phyloP scores from a whole-genome alignment of 53 echinoderm and acorn worm genomes.

The Arbacia lixula region DNA sequence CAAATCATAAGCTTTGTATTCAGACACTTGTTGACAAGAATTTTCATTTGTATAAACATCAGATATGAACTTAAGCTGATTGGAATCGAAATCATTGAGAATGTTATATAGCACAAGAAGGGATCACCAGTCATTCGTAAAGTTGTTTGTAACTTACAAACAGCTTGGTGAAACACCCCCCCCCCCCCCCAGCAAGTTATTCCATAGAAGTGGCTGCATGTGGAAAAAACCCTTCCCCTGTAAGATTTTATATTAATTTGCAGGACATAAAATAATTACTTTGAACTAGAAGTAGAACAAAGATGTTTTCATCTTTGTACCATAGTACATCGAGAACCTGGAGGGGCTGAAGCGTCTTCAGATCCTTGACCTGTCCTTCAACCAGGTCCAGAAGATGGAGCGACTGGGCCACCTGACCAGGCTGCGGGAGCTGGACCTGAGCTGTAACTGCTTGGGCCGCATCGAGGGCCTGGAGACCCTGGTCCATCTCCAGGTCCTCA shows the following conservation, averaged over 20 bases:
- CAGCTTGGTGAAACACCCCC: not conserved
- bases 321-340: constrained; percentile 93
- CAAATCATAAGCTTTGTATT: too few species aligned
- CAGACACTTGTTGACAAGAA: too few species aligned
- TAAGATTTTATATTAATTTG: not conserved
- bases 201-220: not conserved
- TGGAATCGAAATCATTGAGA: too few species aligned
- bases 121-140: too few species aligned
- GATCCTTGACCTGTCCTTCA: constrained; percentile 79
- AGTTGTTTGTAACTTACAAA: not conserved
- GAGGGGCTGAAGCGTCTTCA: constrained; percentile 80
- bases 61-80: too few species aligned
- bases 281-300: not conserved
- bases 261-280: not conserved
- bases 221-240: not conserved
- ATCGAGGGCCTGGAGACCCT: constrained; percentile 93
- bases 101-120: too few species aligned
- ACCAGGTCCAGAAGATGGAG: constrained; percentile 91
- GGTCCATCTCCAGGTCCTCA: constrained; percentile 79
- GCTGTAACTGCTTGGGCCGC: constrained; percentile 82
- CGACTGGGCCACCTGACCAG: constrained; percentile 72
- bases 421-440: constrained; percentile 84
- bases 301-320: not conserved
- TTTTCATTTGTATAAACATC: too few species aligned
- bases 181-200: not conserved